phyloP scores from a whole-genome alignment of 2,888 invertebrate species.

The Erebia aethiops region DNA sequence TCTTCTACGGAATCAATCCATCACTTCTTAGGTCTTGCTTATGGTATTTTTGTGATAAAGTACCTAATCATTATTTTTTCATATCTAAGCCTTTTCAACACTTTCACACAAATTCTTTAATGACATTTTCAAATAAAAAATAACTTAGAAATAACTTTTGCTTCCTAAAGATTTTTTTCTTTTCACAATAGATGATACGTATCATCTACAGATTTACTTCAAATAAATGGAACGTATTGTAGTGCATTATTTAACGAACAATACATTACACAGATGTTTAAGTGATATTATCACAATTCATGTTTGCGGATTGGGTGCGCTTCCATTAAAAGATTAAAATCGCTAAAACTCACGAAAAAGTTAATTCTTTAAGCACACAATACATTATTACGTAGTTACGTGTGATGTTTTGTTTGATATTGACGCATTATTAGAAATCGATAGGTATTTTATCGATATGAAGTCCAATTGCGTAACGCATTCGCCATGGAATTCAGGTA shows the following conservation, averaged over 20 bases:
- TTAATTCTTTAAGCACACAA: background rate
- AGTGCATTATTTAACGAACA: background rate
- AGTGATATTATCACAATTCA: background rate
- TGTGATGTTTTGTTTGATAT: background rate
- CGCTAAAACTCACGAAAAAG: background rate
- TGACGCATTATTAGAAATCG: background rate
- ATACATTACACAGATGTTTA: background rate
- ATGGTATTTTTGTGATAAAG: too few species aligned
- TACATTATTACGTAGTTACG: background rate
- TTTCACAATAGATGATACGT: too few species aligned
- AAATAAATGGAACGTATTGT: background rate
- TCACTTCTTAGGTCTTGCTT: too few species aligned
- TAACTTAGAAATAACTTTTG: too few species aligned
- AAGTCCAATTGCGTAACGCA: background rate
- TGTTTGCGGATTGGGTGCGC: background rate
- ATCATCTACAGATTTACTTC: background rate
- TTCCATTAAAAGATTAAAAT: conserved; percentile 16
- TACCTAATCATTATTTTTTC: too few species aligned
- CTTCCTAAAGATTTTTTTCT: too few species aligned
- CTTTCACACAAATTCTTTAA: too few species aligned
- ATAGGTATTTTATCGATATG: background rate
- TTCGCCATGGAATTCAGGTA: background rate
- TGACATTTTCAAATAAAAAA: too few species aligned
- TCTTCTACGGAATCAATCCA: too few species aligned
- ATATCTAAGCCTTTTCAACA: too few species aligned